Percentiles rank a stretch among this genome's conserved stretches.
Conservation (phyloP, 2,797 vertebrate species). For the Meriones psammophilus region DNA sequence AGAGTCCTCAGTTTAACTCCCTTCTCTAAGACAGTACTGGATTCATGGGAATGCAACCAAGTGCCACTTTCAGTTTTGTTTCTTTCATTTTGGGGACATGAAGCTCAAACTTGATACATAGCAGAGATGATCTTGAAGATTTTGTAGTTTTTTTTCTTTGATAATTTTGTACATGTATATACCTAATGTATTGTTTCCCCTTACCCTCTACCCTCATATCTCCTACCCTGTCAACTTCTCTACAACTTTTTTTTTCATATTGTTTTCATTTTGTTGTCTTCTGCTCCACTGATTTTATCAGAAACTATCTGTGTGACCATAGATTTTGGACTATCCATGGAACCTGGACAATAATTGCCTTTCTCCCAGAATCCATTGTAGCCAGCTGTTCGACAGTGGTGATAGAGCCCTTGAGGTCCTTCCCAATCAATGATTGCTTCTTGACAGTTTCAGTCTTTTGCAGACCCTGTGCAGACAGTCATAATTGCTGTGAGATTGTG, state of each 20-base stretch:
- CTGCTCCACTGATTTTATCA: neutral
- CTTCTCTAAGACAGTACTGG: neutral
- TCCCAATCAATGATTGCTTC: neutral
- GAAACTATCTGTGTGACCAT: neutral
- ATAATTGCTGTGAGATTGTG: neutral
- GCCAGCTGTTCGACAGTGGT: neutral
- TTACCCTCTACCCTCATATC: neutral
- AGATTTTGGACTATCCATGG: neutral
- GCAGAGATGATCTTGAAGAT: neutral
- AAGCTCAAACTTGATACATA: neutral
- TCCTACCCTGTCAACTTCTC: neutral
- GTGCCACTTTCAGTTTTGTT: neutral
- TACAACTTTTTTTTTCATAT: neutral
- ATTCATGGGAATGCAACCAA: neutral
- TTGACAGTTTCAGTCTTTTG: neutral
- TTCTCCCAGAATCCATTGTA: neutral
- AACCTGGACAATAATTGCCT: neutral
- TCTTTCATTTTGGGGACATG: neutral
- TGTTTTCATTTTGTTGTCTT: neutral
- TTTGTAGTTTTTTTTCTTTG: neutral
- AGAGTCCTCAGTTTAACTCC: neutral
- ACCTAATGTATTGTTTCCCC: neutral
- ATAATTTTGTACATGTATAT: neutral
- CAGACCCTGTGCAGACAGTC: neutral
- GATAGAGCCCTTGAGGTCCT: neutral